These are phyloP conservation scores for Nowickia ferox DNA, from an alignment of 2,888 invertebrate genomes.

Conservation along the genomic window DNA sequence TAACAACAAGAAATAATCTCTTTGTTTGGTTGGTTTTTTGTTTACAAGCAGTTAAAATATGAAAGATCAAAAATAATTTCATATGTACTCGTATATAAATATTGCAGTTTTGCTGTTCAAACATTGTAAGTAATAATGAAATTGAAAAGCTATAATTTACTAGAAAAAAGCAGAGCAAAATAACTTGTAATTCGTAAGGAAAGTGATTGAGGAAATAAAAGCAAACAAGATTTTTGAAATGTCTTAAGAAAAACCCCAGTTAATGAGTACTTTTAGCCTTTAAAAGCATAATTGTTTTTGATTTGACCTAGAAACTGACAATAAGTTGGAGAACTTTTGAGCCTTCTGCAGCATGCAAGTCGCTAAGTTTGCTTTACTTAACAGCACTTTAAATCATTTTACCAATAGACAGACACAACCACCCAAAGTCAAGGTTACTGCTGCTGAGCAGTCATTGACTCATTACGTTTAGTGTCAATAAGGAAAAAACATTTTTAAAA, in stretches of 20 bases:
- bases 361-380: not conserved
- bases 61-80: conserved; percentile 50
- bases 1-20: conserved; percentile 53
- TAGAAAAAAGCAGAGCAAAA: conserved; percentile 1
- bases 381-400: conserved; percentile 41
- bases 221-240: not conserved
- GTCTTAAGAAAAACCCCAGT: conserved; percentile 15
- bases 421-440: conserved; percentile 40
- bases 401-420: conserved; percentile 45
- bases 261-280: not conserved
- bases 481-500: conserved; percentile 53
- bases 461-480: conserved; percentile 19
- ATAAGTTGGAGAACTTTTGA: conserved; percentile 21
- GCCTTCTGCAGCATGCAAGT: not conserved
- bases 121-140: conserved; percentile 63
- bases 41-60: conserved; percentile 35
- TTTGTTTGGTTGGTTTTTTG: conserved; percentile 37
- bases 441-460: not conserved
- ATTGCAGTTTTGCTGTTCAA: conserved; percentile 9
- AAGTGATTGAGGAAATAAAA: conserved; percentile 34
- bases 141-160: conserved; percentile 69
- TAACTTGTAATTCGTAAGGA: conserved; percentile 28
- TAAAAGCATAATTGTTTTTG: conserved; percentile 11
- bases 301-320: conserved; percentile 39
- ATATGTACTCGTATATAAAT: not conserved